Evolutionary conservation across 1,140 invertebrate species (phyloP).

Genomic region (Trichomalopsis sarcophagae): DNA sequence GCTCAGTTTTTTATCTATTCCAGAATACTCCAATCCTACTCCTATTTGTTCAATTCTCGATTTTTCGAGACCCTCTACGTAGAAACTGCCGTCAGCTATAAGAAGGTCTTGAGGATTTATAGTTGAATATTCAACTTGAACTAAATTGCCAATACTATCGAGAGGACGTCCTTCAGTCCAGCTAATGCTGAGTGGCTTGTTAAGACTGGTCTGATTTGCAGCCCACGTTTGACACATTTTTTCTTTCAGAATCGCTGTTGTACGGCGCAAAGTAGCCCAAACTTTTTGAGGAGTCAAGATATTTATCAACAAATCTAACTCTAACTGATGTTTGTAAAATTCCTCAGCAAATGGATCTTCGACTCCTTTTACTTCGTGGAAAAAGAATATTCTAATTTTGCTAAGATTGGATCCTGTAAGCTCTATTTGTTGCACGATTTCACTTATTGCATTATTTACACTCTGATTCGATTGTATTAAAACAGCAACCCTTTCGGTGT

Average conservation of each 20-base stretch:
- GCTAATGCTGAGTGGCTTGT: slow-evolving; percentile 86
- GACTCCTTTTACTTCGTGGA: slow-evolving; percentile 77
- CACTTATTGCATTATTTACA: slow-evolving; percentile 60
- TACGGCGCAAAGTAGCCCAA: slow-evolving; percentile 86
- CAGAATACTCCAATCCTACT: slow-evolving; percentile 84
- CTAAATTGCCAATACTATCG: slow-evolving; percentile 19
- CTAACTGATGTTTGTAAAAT: slow-evolving; percentile 78
- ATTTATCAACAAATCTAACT: slow-evolving; percentile 85
- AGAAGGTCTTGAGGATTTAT: slow-evolving; percentile 85
- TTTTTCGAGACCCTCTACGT: slow-evolving; percentile 77
- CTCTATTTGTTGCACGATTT: slow-evolving; percentile 82
- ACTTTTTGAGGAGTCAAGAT: slow-evolving; percentile 77
- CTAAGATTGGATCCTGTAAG: slow-evolving; percentile 76
- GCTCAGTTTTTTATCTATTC: slow-evolving; percentile 73
- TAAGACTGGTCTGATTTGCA: slow-evolving; percentile 83
- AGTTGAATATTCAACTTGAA: slow-evolving; percentile 77
- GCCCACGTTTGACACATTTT: slow-evolving; percentile 80
- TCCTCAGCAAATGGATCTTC: slow-evolving; percentile 69
- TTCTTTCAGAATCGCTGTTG: slow-evolving; percentile 72
- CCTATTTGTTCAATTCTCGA: slow-evolving; percentile 76
- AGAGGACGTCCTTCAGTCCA: slow-evolving; percentile 83
- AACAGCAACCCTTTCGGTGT: slow-evolving; percentile 70
- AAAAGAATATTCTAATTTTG: slow-evolving; percentile 76
- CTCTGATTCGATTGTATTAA: slow-evolving; percentile 60
- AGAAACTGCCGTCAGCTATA: slow-evolving; percentile 83